phyloP scores from a whole-genome alignment of 2,888 invertebrate species.

The Sisyra nigra region DNA sequence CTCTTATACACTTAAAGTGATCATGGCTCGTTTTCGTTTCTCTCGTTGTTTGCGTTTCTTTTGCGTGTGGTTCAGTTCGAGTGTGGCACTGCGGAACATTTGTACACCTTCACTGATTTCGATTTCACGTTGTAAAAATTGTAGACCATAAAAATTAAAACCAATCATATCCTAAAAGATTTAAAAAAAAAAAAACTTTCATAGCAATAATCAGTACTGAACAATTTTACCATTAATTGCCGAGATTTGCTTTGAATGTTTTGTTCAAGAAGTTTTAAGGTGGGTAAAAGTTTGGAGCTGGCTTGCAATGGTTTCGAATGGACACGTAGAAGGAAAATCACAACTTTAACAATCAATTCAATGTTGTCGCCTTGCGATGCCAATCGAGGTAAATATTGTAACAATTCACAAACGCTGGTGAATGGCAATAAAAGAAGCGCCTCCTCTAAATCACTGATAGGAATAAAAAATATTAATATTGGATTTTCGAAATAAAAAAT shows the following conservation, averaged over 20 bases:
- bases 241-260: too few species aligned
- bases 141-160: constrained; percentile 68
- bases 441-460: constrained; percentile 77
- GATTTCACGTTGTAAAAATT: constrained; percentile 55
- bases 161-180: constrained; percentile 66
- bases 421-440: constrained; percentile 75
- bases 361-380: constrained; percentile 50
- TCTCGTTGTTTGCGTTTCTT: constrained; percentile 43
- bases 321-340: constrained; percentile 57
- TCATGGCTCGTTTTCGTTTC: constrained; percentile 43
- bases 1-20: constrained; percentile 22
- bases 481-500: not conserved
- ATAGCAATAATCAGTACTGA: too few species aligned
- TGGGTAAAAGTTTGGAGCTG: constrained; percentile 47
- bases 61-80: constrained; percentile 42
- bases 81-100: constrained; percentile 61
- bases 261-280: constrained; percentile 40
- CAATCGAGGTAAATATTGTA: constrained; percentile 52
- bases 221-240: too few species aligned
- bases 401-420: constrained; percentile 58
- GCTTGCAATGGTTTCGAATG: constrained; percentile 68
- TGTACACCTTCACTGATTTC: constrained; percentile 60
- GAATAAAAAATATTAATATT: constrained; percentile 8
- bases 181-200: constrained; percentile 8
- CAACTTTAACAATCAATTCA: constrained; percentile 62